phyloP scores from a whole-genome alignment of 2,797 vertebrate species.

The Pogoniulus pusillus region DNA sequence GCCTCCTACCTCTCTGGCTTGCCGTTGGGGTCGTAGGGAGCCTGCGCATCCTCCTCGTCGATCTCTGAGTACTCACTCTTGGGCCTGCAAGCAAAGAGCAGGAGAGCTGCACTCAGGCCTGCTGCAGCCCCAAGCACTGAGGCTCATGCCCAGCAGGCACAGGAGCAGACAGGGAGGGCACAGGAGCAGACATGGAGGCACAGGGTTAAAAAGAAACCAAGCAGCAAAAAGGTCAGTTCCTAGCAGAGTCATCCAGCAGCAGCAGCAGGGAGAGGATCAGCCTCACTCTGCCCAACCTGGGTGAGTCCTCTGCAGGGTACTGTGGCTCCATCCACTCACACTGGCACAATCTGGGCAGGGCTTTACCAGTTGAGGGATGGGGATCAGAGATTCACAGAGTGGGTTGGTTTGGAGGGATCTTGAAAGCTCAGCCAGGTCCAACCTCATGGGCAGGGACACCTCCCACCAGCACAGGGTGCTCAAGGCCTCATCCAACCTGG shows the following conservation, averaged over 20 bases:
- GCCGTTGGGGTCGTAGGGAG: constrained; percentile 93
- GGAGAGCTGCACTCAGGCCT: not conserved
- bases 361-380: not conserved
- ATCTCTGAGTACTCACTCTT: constrained; percentile 99
- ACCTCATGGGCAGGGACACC: too few species aligned
- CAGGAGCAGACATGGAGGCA: not conserved
- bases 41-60: constrained; percentile 93
- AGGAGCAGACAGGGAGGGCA: not conserved
- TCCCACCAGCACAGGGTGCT: too few species aligned
- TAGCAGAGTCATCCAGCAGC: not conserved
- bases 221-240: rapidly evolving
- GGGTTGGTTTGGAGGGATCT: too few species aligned
- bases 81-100: constrained; percentile 81
- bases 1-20: constrained; percentile 90
- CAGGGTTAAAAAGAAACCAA: not conserved
- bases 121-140: not conserved
- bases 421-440: too few species aligned
- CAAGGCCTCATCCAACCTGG: too few species aligned
- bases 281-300: not conserved
- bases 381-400: too few species aligned
- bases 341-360: too few species aligned
- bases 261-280: not conserved
- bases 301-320: not conserved
- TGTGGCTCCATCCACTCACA: not conserved
- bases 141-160: not conserved